Evolutionary conservation across 2,113 vertebrate genomes (phyloP).

Genomic region (Hyperopisus bebe): DNA sequence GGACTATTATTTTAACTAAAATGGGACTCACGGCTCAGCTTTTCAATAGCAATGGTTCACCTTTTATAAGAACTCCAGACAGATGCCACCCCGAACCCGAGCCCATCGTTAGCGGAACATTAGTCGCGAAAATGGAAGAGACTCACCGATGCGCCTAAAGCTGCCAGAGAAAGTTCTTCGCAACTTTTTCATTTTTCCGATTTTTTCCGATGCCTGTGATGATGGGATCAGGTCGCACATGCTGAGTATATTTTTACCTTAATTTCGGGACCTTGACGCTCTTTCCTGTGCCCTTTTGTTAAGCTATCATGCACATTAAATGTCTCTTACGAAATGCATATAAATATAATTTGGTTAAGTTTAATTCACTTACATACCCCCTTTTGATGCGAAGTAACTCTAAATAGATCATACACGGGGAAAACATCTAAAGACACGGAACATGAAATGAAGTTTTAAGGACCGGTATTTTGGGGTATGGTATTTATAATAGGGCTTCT

Average conservation of each 20-base stretch:
- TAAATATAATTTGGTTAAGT: conserved; percentile 31
- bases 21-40: background rate
- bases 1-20: background rate
- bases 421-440: background rate
- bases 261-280: background rate
- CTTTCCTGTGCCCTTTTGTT: conserved; percentile 22
- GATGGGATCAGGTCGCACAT: conserved; percentile 74
- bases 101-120: background rate
- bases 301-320: conserved; percentile 37
- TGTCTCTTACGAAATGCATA: conserved; percentile 24
- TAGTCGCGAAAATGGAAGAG: background rate
- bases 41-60: background rate
- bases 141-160: conserved; percentile 89
- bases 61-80: background rate
- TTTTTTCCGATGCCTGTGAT: conserved; percentile 67
- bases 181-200: conserved; percentile 94
- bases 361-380: background rate
- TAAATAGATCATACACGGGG: background rate
- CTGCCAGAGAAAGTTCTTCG: conserved; percentile 95
- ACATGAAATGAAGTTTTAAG: background rate
- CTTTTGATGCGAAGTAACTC: background rate
- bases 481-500: conserved; percentile 16
- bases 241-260: background rate
- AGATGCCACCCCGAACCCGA: background rate
- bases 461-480: background rate